Base-by-base conservation (phyloP, 1,140 invertebrate genomes). In the Calliopsis andreniformis region DNA sequence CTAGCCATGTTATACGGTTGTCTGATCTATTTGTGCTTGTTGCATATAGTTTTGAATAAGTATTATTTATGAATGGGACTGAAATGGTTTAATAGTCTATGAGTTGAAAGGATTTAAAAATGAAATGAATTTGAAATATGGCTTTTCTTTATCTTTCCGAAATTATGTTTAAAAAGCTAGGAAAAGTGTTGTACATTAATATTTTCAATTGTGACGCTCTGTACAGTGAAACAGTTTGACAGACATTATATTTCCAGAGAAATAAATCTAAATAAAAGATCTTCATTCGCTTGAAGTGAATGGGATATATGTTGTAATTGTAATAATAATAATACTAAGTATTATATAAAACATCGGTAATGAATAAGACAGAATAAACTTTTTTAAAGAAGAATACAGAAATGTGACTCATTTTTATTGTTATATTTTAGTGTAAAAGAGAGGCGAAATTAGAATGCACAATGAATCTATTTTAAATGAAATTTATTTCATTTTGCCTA, bases 131-230 rank as follows among this genome's bases (percentile, higher is more conserved):
- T 43, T 20, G 23, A 51, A 58, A 25, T 45, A 43, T 66, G 23
- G 23, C 23, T 43, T 69, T 42, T 18, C n/a, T 30, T 64, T 49
- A 25, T 28, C 56, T 68, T 61, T 20, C 56, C 28, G 43, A 28
- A 4, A 10, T 66, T 79, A 68, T 39, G 39, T 66, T 72, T 2
- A 43, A 62, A 56, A 49, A 56, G 75, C 55, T 43, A 62, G 55
- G 59, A 82, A 79, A 55, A 58, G 47, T 64, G 73, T 73, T 84
- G 84, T 85, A 85, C 25, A 84, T 84, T 84, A 73, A 61, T 80
- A 76, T 82, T 84, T 82, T 75, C 73, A 67, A 56, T 64, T 42
- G 28, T 63, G 68, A 78, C 63, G 45, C 51, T 53, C 42, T 87
- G 82, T 86, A 85, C 77, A 86, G 78, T 70, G 61, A 76, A 67